A percentile compares a stretch with the other conserved stretches of the same genome.
Conservation (phyloP, 2,113 vertebrate species). For the Dasyurus viverrinus region DNA sequence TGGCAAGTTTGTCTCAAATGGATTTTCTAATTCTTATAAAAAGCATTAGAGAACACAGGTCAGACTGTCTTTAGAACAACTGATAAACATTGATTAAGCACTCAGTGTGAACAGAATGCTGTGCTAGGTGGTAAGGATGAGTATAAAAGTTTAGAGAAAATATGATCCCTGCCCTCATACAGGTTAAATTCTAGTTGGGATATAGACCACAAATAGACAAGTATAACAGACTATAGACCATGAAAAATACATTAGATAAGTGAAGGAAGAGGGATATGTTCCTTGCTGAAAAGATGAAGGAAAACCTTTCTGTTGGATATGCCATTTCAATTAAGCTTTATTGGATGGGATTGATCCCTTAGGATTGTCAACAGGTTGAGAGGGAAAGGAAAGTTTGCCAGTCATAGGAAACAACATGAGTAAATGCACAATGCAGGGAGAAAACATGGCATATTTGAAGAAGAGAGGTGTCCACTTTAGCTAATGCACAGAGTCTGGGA, state of each 20-base stretch:
- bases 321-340: background rate
- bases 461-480: background rate
- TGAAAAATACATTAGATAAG: background rate
- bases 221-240: background rate
- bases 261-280: background rate
- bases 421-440: background rate
- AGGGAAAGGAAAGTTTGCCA: background rate
- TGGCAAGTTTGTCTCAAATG: background rate
- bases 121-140: background rate
- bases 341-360: background rate
- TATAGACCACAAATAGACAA: background rate
- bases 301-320: background rate
- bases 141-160: background rate
- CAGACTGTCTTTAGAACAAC: background rate
- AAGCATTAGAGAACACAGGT: conserved; percentile 4
- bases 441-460: background rate
- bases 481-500: background rate
- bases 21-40: conserved; percentile 7
- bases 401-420: background rate
- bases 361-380: background rate
- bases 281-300: background rate
- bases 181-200: background rate
- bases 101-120: background rate
- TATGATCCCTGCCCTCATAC: background rate
- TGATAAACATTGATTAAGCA: background rate